A percentile compares a stretch with the other conserved stretches of the same genome.
Evolutionary conservation across 2,888 invertebrate species (phyloP).

Genomic region (Azorinus chamasolen): DNA sequence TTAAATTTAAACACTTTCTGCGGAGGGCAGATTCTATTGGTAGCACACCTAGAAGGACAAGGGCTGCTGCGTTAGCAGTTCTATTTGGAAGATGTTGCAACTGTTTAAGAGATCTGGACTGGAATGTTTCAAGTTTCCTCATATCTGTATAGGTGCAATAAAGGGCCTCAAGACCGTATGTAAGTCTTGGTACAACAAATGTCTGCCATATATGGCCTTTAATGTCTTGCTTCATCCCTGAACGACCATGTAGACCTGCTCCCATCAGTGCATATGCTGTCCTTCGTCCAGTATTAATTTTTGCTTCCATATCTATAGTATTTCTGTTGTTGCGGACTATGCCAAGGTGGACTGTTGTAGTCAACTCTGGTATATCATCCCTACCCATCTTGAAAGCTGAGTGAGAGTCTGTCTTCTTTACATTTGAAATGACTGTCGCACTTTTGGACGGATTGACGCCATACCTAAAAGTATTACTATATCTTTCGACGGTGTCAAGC

Average conservation of each 20-base stretch:
- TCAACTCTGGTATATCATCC: not conserved
- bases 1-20: slow-evolving; percentile 6
- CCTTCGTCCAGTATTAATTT: too few species aligned
- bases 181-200: slow-evolving; percentile 8
- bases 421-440: not conserved
- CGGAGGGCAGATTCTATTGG: not conserved
- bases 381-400: not conserved
- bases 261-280: too few species aligned
- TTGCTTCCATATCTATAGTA: too few species aligned
- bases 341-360: too few species aligned
- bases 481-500: too few species aligned
- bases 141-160: not conserved
- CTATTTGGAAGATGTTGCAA: not conserved
- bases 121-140: slow-evolving; percentile 1
- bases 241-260: too few species aligned
- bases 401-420: not conserved
- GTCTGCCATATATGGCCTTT: too few species aligned
- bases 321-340: too few species aligned
- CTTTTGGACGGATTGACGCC: too few species aligned
- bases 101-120: not conserved
- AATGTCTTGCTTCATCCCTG: too few species aligned
- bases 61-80: not conserved
- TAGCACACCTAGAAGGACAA: not conserved
- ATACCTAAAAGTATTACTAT: too few species aligned
- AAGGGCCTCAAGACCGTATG: slow-evolving; percentile 15